These are phyloP conservation scores for Clamator glandarius DNA, from an alignment of 2,797 vertebrate genomes.

Conservation along the genomic window DNA sequence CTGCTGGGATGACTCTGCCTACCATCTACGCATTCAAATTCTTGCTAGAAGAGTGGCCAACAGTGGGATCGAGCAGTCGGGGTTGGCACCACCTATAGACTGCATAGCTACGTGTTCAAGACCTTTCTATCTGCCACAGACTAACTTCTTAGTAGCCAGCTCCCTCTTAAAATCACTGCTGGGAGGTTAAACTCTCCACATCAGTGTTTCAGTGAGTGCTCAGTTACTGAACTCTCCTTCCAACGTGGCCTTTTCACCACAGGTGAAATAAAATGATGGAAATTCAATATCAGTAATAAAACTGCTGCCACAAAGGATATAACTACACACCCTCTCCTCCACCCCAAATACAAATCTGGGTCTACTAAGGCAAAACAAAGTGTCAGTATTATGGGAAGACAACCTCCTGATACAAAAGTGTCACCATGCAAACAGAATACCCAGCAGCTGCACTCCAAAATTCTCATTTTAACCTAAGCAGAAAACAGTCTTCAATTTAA, in stretches of 20 bases:
- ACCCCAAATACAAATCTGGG: neutral
- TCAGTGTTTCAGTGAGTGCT: neutral
- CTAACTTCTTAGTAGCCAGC: neutral
- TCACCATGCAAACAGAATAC: neutral
- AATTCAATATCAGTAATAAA: neutral
- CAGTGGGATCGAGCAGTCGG: neutral
- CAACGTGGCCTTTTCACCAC: neutral
- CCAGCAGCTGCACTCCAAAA: neutral
- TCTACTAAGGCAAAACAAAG: neutral
- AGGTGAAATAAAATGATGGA: neutral
- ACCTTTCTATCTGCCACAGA: neutral
- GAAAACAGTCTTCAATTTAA: neutral
- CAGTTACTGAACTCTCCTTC: neutral
- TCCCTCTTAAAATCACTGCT: neutral
- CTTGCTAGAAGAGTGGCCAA: neutral
- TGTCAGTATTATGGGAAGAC: neutral
- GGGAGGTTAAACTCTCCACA: neutral
- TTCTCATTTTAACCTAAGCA: neutral
- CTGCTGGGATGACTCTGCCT: neutral
- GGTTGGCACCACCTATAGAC: neutral
- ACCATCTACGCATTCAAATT: neutral
- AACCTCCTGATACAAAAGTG: neutral
- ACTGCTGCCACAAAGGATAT: neutral
- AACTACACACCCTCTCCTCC: neutral
- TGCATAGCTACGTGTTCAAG: neutral